phyloP scores from a whole-genome alignment of 2,888 invertebrate species.

The Platynereis dumerilii region DNA sequence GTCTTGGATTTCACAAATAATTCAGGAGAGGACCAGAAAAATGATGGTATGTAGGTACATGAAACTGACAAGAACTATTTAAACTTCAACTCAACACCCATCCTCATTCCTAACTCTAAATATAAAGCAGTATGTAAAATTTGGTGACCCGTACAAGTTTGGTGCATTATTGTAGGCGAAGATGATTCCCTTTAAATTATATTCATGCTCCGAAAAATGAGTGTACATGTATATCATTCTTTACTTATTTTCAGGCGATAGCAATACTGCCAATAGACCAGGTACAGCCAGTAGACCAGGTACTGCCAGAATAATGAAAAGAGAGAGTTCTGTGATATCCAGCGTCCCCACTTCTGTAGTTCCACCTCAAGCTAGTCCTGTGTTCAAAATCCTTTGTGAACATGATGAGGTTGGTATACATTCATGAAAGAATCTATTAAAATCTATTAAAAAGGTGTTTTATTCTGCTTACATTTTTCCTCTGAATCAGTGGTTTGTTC shows the following conservation, averaged over 20 bases:
- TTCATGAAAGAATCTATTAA: neutral
- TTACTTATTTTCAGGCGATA: too few relatives aligned
- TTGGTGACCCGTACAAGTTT: too few relatives aligned
- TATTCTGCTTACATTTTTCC: too few relatives aligned
- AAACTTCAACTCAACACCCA: neutral
- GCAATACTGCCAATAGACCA: too few relatives aligned
- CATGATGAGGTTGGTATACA: constrained; percentile 37
- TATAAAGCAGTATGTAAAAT: too few relatives aligned
- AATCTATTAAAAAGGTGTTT: neutral
- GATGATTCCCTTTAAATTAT: too few relatives aligned
- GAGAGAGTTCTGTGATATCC: neutral
- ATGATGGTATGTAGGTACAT: neutral
- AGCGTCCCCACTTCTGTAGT: too few relatives aligned
- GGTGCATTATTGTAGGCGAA: too few relatives aligned
- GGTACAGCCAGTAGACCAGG: neutral
- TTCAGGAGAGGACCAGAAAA: neutral
- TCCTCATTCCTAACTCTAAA: too few relatives aligned
- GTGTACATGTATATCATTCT: too few relatives aligned
- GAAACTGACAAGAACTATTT: neutral
- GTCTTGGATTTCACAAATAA: constrained; percentile 45
- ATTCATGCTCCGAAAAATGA: too few relatives aligned
- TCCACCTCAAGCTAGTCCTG: constrained; percentile 19
- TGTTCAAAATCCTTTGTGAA: constrained; percentile 55
- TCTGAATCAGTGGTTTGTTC: too few relatives aligned
- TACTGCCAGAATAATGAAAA: neutral